Evolutionary conservation across 2,888 invertebrate genomes (phyloP), one percentile per base, ranked within the genome.

Genomic region (Hoplodrina blanda): DNA sequence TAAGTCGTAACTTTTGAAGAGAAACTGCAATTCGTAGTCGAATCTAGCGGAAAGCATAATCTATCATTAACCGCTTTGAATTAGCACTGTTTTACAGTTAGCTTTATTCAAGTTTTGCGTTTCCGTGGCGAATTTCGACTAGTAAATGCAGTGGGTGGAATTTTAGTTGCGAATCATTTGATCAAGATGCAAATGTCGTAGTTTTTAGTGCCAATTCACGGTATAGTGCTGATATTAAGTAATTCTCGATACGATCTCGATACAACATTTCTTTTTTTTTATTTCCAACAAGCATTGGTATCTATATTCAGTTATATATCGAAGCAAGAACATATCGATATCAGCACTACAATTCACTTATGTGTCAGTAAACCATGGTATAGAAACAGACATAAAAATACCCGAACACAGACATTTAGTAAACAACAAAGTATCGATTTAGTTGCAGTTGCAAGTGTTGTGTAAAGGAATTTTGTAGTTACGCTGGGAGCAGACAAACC

Each of bases 391-490:
- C 64, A 82, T 70, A 76, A 72, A 78, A 75, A 69, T 49, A 73
- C 60, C 77, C 20, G 74, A 64, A 80, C 77, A 80, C 76, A 82
- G 61, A 76, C 73, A 83, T 76, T 73, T 67, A 78, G 75, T 81
- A 80, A 83, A 78, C 76, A 73, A 50, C 37, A 69, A 79, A 41
- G 69, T 73, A 88, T 89, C 83, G 88, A 90, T 90, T 89, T 84
- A 91, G 90, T 91, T 91, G 90, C 91, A 84, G 67, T 91, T 91
- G 89, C 91, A 84, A 67, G 67, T 80, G 73, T 72, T n/a, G 64
- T 76, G 66, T 67, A 75, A 66, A 68, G 65, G 60, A 72, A 73
- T 76, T 78, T 80, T 69, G 62, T 20, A 30, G 17, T 50, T 61
- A 56, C 1, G n/a, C 37, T 73, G 49, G 46, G 54, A 55, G 15